Evolutionary conservation across 2,113 vertebrate genomes (phyloP).

Genomic region (Tricholaema leucomelas): DNA sequence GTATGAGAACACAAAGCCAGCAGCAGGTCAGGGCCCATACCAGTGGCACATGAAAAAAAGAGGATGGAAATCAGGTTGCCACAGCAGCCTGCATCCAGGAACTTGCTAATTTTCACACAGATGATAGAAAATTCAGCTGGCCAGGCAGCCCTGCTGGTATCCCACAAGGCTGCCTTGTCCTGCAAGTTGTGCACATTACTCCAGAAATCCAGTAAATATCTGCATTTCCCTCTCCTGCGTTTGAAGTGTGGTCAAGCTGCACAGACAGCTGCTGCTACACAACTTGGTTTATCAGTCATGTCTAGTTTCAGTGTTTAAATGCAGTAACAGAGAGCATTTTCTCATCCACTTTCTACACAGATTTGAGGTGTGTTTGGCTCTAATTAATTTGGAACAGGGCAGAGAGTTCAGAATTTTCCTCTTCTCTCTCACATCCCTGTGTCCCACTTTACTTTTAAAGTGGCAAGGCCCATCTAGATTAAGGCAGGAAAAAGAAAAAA

Average conservation of each 20-base stretch:
- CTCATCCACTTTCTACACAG: not conserved
- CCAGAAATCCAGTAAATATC: not conserved
- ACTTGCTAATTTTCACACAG: not conserved
- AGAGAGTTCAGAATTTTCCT: conserved; percentile 11
- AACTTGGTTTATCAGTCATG: not conserved
- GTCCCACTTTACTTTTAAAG: conserved; percentile 68
- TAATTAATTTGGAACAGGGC: conserved; percentile 55
- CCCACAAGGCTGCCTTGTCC: not conserved
- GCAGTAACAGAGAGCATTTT: not conserved
- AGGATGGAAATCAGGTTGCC: not conserved
- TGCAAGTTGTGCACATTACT: not conserved
- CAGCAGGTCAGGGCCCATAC: not conserved
- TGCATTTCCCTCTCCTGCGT: not conserved
- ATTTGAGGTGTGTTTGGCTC: not conserved
- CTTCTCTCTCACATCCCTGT: not conserved
- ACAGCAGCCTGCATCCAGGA: not conserved
- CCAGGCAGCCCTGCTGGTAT: not conserved
- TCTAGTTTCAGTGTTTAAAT: not conserved
- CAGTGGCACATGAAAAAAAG: not conserved
- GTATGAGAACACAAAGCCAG: not conserved
- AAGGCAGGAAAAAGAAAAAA: not conserved
- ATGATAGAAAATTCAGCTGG: not conserved
- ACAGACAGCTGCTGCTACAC: not conserved
- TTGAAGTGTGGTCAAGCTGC: not conserved
- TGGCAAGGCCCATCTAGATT: conserved; percentile 4